A percentile compares a stretch with the other conserved stretches of the same genome.
These are phyloP conservation scores for Manis pentadactyla DNA, from an alignment of 2,797 vertebrate species.

Conservation along the genomic window DNA sequence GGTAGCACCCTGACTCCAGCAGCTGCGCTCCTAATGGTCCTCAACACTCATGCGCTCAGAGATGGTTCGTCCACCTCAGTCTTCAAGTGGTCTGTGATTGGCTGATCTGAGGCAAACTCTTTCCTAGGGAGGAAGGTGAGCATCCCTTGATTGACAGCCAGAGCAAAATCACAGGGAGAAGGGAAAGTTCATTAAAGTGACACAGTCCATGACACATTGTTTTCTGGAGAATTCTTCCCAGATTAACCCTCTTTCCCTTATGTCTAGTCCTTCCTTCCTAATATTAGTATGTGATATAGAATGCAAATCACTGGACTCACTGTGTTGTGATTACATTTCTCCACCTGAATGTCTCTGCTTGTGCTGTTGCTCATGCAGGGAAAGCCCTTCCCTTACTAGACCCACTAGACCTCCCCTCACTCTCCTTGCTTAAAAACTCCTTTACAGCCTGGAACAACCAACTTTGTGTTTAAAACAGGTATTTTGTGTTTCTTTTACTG, in stretches of 20 bases:
- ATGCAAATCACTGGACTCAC: neutral
- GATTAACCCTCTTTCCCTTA: neutral
- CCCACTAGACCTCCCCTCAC: neutral
- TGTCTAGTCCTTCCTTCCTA: neutral
- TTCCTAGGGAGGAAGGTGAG: neutral
- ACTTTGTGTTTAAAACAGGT: neutral
- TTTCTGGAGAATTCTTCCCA: neutral
- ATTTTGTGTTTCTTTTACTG: neutral
- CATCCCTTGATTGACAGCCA: neutral
- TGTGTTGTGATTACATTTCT: neutral
- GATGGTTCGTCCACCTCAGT: neutral
- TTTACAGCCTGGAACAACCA: neutral
- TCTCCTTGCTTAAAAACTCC: neutral
- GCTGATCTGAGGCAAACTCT: neutral
- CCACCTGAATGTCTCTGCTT: neutral
- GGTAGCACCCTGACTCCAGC: neutral
- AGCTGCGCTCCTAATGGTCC: neutral
- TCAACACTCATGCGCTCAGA: neutral
- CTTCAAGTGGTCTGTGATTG: neutral
- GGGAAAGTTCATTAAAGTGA: neutral
- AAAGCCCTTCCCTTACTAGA: neutral
- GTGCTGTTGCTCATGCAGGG: fast-evolving
- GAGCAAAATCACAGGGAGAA: neutral
- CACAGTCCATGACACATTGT: neutral
- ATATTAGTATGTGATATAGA: neutral